These are phyloP conservation scores for Nasonia longicornis DNA, from an alignment of 1,140 invertebrate species.

Conservation along the genomic window DNA sequence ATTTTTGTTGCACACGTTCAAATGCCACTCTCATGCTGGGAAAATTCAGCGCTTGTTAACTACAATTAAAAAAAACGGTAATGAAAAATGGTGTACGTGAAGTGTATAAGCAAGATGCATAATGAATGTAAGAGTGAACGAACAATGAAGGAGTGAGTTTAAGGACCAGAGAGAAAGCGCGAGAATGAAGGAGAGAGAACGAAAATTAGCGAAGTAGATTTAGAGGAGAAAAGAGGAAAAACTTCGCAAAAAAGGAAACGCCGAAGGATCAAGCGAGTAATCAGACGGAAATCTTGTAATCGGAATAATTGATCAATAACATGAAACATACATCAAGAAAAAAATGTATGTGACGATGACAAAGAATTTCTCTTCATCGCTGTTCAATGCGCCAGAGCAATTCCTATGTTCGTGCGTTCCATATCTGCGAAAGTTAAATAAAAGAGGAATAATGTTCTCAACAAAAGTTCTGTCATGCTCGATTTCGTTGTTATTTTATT, in stretches of 20 bases:
- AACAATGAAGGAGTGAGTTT: background rate
- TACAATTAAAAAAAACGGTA: conserved; percentile 36
- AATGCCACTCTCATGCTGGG: conserved; percentile 51
- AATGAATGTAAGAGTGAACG: conserved; percentile 17
- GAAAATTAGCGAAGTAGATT: conserved; percentile 5
- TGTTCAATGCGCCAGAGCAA: conserved; percentile 44
- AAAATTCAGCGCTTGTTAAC: conserved; percentile 49
- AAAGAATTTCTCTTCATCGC: conserved; percentile 32
- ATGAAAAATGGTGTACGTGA: conserved; percentile 21
- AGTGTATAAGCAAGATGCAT: conserved; percentile 3
- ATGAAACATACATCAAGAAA: conserved; percentile 27
- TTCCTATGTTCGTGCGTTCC: conserved; percentile 48
- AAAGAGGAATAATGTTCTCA: conserved; percentile 48
- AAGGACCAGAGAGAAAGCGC: background rate
- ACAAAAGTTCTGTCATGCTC: conserved; percentile 34
- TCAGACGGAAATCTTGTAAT: conserved; percentile 31
- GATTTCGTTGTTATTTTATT: conserved; percentile 36
- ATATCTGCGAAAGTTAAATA: conserved; percentile 45
- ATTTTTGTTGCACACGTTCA: conserved; percentile 56
- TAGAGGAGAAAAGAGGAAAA: conserved; percentile 25
- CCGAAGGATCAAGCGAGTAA: conserved; percentile 34
- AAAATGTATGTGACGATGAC: conserved; percentile 26
- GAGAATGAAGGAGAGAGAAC: background rate
- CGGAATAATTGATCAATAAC: conserved; percentile 12
- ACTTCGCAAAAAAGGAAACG: conserved; percentile 34